phyloP scores from a whole-genome alignment of 2,888 invertebrate species.

The Crepidodera aurea region DNA sequence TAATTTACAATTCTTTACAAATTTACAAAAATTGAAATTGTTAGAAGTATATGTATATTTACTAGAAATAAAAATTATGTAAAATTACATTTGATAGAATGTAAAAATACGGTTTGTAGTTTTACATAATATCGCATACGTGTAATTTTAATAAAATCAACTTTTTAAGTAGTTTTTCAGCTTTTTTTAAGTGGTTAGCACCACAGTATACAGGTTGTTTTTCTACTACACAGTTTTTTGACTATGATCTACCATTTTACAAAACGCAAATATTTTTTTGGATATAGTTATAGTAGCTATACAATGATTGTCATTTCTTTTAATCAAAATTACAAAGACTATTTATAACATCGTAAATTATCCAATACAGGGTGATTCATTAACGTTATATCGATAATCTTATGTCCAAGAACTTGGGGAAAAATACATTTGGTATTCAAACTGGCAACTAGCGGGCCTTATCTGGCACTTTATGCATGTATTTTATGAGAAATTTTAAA shows the following conservation, averaged over 20 bases:
- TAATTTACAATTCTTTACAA: constrained; percentile 43
- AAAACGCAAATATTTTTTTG: neutral
- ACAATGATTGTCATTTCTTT: neutral
- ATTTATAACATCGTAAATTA: no score
- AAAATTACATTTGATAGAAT: neutral
- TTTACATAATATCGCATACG: neutral
- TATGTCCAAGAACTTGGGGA: no score
- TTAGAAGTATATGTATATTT: constrained; percentile 20
- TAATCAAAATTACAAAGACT: neutral
- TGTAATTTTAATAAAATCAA: neutral
- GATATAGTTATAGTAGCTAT: neutral
- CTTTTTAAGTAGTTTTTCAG: constrained; percentile 35
- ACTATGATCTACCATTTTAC: neutral
- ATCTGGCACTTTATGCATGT: no score
- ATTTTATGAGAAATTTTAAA: no score
- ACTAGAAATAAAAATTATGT: constrained; percentile 6
- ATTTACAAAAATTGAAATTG: constrained; percentile 40
- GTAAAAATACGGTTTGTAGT: neutral
- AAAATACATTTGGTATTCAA: no score
- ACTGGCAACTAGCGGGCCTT: no score
- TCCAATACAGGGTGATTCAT: no score
- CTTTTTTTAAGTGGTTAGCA: constrained; percentile 56
- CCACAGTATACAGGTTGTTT: constrained; percentile 44
- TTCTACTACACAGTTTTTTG: constrained; percentile 11
- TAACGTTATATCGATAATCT: no score